These are phyloP conservation scores for Philypnodon macrostomus DNA, from an alignment of 2,797 vertebrate genomes.

Conservation along the genomic window DNA sequence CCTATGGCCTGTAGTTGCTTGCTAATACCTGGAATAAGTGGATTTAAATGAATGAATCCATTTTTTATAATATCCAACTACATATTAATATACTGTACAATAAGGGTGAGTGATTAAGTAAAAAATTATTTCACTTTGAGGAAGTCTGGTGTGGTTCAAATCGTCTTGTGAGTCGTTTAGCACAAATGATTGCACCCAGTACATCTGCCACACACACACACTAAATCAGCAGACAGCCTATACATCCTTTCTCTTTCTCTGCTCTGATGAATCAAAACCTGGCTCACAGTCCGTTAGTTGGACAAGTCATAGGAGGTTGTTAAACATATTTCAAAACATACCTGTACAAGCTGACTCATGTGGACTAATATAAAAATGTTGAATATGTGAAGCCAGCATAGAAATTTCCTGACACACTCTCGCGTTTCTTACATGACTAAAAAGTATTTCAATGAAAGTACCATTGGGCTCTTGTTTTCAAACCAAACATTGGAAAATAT, in stretches of 20 bases:
- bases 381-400: conserved; percentile 1
- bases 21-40: too few relatives aligned
- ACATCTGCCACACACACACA: not conserved
- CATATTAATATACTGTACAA: too few relatives aligned
- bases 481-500: too few relatives aligned
- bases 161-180: not conserved
- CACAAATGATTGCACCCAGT: not conserved
- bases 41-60: too few relatives aligned
- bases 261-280: conserved; percentile 1
- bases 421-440: not conserved
- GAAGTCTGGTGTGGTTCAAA: not conserved
- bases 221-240: conserved; percentile 7
- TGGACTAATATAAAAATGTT: not conserved
- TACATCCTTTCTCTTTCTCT: not conserved
- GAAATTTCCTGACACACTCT: conserved; percentile 9
- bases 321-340: conserved; percentile 5
- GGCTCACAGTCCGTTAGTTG: conserved; percentile 4
- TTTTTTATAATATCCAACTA: too few relatives aligned
- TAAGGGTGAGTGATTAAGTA: not conserved
- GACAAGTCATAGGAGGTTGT: conserved; percentile 12
- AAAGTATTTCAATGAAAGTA: too few relatives aligned
- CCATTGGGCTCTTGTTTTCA: too few relatives aligned
- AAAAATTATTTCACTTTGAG: not conserved
- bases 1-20: too few relatives aligned
- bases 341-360: conserved; percentile 9